Evolutionary conservation across 1,140 invertebrate genomes (phyloP).

Genomic region (Eriosoma lanigerum): DNA sequence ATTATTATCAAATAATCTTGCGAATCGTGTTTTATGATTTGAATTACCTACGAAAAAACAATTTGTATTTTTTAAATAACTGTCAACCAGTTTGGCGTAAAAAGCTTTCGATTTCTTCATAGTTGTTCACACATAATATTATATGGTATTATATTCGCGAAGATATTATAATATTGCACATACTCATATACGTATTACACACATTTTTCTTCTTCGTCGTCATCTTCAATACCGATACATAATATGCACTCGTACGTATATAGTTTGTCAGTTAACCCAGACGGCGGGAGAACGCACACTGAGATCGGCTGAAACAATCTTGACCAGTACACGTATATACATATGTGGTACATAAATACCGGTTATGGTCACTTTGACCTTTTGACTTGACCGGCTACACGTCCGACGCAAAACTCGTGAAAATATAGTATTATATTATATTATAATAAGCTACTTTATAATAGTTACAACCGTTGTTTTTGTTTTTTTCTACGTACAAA

Average conservation of each 20-base stretch:
- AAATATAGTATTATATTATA: too few relatives aligned
- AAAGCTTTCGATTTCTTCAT: slow-evolving; percentile 29
- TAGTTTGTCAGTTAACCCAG: not conserved
- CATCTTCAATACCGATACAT: not conserved
- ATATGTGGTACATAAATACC: slow-evolving; percentile 29
- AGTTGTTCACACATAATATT: too few relatives aligned
- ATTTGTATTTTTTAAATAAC: not conserved
- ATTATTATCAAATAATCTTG: too few relatives aligned
- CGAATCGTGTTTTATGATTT: not conserved
- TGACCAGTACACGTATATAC: not conserved
- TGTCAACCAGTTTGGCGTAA: not conserved
- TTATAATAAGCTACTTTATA: not conserved
- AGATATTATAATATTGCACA: not conserved
- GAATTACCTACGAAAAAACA: not conserved
- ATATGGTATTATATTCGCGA: not conserved
- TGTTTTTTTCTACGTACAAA: not conserved
- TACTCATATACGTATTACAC: not conserved
- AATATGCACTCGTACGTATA: not conserved
- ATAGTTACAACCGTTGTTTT: not conserved
- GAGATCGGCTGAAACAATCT: slow-evolving; percentile 1
- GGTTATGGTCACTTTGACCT: slow-evolving; percentile 39
- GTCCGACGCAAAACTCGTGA: slow-evolving; percentile 25
- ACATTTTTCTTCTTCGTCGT: not conserved
- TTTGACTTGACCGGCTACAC: slow-evolving; percentile 28
- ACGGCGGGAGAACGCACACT: not conserved